Conservation (phyloP, 2,888 invertebrate genomes). For the Terebella lapidaria region DNA sequence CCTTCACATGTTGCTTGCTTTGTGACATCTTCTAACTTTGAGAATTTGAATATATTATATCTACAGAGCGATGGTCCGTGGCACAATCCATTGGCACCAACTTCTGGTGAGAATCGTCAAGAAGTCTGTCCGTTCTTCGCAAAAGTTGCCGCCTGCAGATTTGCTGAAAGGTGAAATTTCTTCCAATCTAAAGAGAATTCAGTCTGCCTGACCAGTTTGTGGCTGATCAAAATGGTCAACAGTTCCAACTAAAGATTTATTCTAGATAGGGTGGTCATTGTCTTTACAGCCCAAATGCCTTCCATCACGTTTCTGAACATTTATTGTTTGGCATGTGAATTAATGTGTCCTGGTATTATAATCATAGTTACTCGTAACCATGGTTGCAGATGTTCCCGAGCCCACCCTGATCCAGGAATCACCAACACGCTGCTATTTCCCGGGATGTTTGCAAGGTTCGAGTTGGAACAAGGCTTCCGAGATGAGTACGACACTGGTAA, state of each 20-base stretch:
- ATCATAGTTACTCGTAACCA: not conserved
- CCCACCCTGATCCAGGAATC: conserved; percentile 74
- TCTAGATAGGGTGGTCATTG: not conserved
- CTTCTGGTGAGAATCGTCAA: conserved; percentile 27
- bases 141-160: conserved; percentile 84
- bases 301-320: too few relatives aligned
- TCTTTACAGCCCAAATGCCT: too few relatives aligned
- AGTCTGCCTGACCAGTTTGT: not conserved
- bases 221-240: not conserved
- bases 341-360: too few relatives aligned
- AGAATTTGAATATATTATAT: conserved; percentile 58
- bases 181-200: not conserved
- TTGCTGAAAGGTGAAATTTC: conserved; percentile 63
- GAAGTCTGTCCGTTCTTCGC: conserved; percentile 73
- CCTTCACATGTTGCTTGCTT: too few relatives aligned
- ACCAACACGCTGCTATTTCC: conserved; percentile 71
- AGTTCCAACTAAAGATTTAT: not conserved
- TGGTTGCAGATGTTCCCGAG: conserved; percentile 58
- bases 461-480: conserved; percentile 66
- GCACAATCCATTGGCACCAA: conserved; percentile 48
- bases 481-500: conserved; percentile 71
- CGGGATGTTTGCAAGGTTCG: conserved; percentile 80
- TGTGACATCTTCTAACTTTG: too few relatives aligned
- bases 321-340: too few relatives aligned
- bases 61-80: conserved; percentile 26